phyloP scores from a whole-genome alignment of 1,140 invertebrate genomes.

The Drosophila funebris region DNA sequence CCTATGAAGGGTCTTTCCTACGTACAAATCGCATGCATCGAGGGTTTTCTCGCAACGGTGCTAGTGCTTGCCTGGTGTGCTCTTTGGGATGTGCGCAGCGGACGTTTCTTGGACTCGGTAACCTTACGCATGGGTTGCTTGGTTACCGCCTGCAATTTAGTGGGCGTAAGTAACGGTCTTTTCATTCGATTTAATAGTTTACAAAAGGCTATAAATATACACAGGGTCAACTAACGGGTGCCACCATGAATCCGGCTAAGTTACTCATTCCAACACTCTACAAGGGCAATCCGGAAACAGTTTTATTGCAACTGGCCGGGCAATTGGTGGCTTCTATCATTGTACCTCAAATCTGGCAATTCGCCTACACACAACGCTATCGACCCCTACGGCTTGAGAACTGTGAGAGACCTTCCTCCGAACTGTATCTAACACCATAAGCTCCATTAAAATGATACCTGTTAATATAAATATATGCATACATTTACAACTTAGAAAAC shows the following conservation, averaged over 20 bases:
- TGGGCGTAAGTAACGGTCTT: slow-evolving; percentile 35
- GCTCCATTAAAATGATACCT: background rate
- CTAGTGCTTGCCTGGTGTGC: slow-evolving; percentile 51
- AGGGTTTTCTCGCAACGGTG: slow-evolving; percentile 34
- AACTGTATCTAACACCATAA: slow-evolving; percentile 5
- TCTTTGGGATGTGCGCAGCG: slow-evolving; percentile 59
- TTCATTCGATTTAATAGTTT: background rate
- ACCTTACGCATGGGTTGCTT: slow-evolving; percentile 53
- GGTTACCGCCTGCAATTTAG: slow-evolving; percentile 38
- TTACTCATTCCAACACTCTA: slow-evolving; percentile 34
- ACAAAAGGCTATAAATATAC: background rate
- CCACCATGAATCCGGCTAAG: slow-evolving; percentile 51
- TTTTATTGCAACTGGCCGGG: slow-evolving; percentile 38
- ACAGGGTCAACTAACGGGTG: slow-evolving; percentile 43
- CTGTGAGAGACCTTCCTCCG: background rate
- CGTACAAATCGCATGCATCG: slow-evolving; percentile 29
- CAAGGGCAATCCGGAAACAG: slow-evolving; percentile 25
- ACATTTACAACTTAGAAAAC: background rate
- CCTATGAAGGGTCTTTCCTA: slow-evolving; percentile 29
- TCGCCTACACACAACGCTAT: slow-evolving; percentile 14
- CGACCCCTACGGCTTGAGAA: background rate
- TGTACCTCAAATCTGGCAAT: slow-evolving; percentile 45
- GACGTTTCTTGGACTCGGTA: slow-evolving; percentile 52
- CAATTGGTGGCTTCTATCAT: slow-evolving; percentile 38
- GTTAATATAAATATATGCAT: background rate